Conservation (phyloP, 2,113 vertebrate genomes). For the Salvelinus namaycush region DNA sequence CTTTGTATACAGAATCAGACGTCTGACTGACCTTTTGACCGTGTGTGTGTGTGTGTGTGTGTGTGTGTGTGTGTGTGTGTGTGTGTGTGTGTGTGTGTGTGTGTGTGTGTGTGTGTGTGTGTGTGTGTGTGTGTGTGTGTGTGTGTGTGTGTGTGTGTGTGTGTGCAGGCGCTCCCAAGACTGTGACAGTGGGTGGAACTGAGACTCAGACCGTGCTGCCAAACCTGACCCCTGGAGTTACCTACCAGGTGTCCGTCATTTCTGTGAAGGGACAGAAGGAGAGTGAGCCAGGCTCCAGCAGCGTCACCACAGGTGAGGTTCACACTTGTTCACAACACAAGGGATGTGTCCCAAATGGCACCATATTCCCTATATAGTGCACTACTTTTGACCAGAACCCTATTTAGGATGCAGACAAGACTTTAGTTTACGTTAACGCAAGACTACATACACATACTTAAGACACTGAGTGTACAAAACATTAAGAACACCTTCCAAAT, state of each 20-base stretch:
- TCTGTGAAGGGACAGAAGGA: conserved; percentile 88
- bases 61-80: background rate
- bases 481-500: no score
- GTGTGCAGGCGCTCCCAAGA: conserved; percentile 76
- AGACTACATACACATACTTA: background rate
- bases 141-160: background rate
- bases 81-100: background rate
- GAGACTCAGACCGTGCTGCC: conserved; percentile 78
- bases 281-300: conserved; percentile 86
- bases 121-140: background rate
- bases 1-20: background rate
- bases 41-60: background rate
- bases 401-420: no score
- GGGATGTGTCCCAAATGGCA: background rate
- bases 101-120: background rate
- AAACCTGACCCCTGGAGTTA: conserved; percentile 83
- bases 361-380: no score
- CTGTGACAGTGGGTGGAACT: conserved; percentile 79
- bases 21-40: background rate
- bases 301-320: conserved; percentile 85
- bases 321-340: background rate
- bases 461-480: background rate
- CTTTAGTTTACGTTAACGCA: no score
- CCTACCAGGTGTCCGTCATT: conserved; percentile 84
- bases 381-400: no score